Percentiles rank a stretch among this genome's conserved stretches.
Conservation (phyloP, 1,140 invertebrate genomes). For the Stegodyphus dumicola region DNA sequence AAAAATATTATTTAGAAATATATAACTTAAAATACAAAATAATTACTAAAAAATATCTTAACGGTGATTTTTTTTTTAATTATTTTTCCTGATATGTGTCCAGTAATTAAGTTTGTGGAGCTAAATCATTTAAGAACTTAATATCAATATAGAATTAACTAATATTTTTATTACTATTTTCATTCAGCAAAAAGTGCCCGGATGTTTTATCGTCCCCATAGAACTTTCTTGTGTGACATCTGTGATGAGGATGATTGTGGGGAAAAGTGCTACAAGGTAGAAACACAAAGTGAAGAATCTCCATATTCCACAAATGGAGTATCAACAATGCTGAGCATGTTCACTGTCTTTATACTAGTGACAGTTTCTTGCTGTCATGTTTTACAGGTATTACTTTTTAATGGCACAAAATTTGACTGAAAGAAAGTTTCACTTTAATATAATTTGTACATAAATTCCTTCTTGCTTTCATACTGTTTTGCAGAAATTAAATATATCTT, state of each 20-base stretch:
- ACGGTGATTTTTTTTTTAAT: neutral
- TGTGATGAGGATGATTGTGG: constrained; percentile 79
- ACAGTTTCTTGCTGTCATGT: neutral
- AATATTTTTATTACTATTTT: constrained; percentile 22
- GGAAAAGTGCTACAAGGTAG: constrained; percentile 28
- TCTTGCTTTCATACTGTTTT: too few species aligned
- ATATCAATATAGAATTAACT: too few species aligned
- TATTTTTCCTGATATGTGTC: neutral
- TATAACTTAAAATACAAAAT: too few species aligned
- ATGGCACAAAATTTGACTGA: too few species aligned
- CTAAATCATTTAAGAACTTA: too few species aligned
- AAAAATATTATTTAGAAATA: too few species aligned
- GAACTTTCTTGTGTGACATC: constrained; percentile 80
- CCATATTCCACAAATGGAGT: neutral
- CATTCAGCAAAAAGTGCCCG: constrained; percentile 76
- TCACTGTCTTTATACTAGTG: too few species aligned
- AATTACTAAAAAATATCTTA: too few species aligned
- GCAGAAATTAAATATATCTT: too few species aligned
- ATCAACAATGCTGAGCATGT: neutral
- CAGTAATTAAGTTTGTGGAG: too few species aligned
- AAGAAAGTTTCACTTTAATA: too few species aligned
- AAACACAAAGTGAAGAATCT: constrained; percentile 30
- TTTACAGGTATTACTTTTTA: neutral
- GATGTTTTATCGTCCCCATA: constrained; percentile 79
- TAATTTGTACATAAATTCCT: too few species aligned